phyloP scores from a whole-genome alignment of 2,888 invertebrate genomes.

The Empis stercorea region DNA sequence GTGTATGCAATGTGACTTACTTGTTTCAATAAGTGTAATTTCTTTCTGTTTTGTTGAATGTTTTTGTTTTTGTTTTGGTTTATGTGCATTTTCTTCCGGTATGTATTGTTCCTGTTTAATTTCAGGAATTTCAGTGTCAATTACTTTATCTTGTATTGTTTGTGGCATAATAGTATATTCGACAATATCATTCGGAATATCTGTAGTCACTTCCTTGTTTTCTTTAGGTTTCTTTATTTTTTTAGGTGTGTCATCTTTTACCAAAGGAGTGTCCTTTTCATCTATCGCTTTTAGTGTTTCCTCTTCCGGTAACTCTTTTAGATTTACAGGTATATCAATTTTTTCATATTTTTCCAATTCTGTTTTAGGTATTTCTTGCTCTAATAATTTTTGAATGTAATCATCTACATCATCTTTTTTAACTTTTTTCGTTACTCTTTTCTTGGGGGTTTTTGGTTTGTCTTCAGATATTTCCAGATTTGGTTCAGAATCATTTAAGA shows the following conservation, averaged over 20 bases:
- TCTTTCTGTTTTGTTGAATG: constrained; percentile 3
- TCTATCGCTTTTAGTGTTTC: constrained; percentile 12
- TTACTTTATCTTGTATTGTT: not conserved
- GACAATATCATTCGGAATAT: constrained; percentile 1
- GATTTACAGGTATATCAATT: constrained; percentile 22
- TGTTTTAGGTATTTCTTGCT: constrained; percentile 28
- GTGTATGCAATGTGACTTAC: constrained; percentile 10
- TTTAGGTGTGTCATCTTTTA: constrained; percentile 9
- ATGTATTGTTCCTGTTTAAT: not conserved
- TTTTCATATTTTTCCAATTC: constrained; percentile 36
- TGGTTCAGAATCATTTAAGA: constrained; percentile 10
- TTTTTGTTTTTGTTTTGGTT: not conserved
- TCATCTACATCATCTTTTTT: constrained; percentile 23
- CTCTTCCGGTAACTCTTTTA: constrained; percentile 23
- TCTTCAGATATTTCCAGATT: constrained; percentile 8
- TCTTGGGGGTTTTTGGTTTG: constrained; percentile 16
- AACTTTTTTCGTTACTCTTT: constrained; percentile 24
- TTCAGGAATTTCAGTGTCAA: not conserved
- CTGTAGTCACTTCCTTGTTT: constrained; percentile 15
- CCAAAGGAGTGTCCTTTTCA: constrained; percentile 7
- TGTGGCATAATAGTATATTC: not conserved
- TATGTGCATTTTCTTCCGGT: not conserved
- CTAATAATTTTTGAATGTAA: constrained; percentile 26
- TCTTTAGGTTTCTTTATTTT: constrained; percentile 16
- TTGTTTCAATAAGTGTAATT: constrained; percentile 11